Conservation (phyloP, 2,797 vertebrate species). For the Melopsittacus undulatus region DNA sequence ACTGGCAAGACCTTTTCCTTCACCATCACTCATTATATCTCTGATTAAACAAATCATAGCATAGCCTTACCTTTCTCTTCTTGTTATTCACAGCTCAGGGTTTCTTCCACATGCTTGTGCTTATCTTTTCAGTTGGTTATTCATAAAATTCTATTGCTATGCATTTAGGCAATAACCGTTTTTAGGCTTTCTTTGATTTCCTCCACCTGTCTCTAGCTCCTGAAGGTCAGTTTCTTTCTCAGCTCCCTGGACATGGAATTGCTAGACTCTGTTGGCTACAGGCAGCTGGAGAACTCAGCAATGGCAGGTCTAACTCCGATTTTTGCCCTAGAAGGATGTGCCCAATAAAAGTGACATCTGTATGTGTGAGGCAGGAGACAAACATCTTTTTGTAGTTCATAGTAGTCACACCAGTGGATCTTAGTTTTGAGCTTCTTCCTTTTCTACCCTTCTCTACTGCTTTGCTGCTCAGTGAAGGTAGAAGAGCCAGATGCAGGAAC, state of each 20-base stretch:
- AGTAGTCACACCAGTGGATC: neutral
- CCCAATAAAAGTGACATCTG: neutral
- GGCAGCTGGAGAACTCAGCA: neutral
- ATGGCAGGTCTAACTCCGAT: neutral
- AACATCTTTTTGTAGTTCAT: neutral
- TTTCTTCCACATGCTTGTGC: neutral
- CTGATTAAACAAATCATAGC: neutral
- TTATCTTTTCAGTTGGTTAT: conserved; percentile 3
- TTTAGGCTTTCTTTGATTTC: neutral
- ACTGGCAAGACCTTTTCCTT: conserved; percentile 26
- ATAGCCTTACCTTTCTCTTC: neutral
- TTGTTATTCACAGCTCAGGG: neutral
- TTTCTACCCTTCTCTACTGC: neutral
- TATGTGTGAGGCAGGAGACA: neutral
- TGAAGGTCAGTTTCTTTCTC: neutral
- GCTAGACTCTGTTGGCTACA: neutral
- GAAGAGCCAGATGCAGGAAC: neutral
- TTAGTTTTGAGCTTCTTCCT: neutral
- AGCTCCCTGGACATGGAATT: neutral
- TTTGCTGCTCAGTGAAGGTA: neutral
- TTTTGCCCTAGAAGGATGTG: neutral
- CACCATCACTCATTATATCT: neutral
- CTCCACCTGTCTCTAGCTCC: neutral
- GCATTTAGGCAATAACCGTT: neutral
- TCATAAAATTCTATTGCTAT: neutral